A percentile compares a stretch with the other conserved stretches of the same genome.
phyloP scores from a whole-genome alignment of 1,140 invertebrate genomes.

The Drosophila dunni region DNA sequence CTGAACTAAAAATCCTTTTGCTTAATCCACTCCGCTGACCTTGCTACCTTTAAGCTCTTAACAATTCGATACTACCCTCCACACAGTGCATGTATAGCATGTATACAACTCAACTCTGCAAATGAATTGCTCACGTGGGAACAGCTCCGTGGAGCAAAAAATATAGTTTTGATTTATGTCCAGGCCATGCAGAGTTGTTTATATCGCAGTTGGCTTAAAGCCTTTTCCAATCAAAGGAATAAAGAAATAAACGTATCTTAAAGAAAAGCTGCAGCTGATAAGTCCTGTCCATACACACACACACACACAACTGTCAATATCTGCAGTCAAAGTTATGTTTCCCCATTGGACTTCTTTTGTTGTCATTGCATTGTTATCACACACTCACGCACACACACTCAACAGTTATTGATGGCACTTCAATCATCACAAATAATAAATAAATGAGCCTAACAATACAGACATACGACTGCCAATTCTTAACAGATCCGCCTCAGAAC shows the following conservation, averaged over 20 bases:
- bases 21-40: too few species aligned
- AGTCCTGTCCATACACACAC: neutral
- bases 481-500: neutral
- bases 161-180: slow-evolving; percentile 69
- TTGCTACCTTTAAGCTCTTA: too few species aligned
- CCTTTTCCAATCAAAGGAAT: neutral
- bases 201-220: slow-evolving; percentile 43
- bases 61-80: too few species aligned
- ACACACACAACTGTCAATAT: neutral
- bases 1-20: too few species aligned
- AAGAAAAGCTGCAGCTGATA: slow-evolving; percentile 16
- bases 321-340: slow-evolving; percentile 7
- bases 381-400: slow-evolving; percentile 59
- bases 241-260: neutral
- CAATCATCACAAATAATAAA: slow-evolving; percentile 81
- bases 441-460: slow-evolving; percentile 77
- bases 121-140: slow-evolving; percentile 77
- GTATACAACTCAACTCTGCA: slow-evolving; percentile 19
- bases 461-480: slow-evolving; percentile 38
- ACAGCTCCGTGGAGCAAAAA: slow-evolving; percentile 16
- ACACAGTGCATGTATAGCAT: neutral
- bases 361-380: slow-evolving; percentile 1
- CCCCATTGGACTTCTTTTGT: neutral
- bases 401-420: slow-evolving; percentile 75
- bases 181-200: neutral